Conservation (phyloP, 2,797 vertebrate genomes). For the Lophotriccus pileatus region DNA sequence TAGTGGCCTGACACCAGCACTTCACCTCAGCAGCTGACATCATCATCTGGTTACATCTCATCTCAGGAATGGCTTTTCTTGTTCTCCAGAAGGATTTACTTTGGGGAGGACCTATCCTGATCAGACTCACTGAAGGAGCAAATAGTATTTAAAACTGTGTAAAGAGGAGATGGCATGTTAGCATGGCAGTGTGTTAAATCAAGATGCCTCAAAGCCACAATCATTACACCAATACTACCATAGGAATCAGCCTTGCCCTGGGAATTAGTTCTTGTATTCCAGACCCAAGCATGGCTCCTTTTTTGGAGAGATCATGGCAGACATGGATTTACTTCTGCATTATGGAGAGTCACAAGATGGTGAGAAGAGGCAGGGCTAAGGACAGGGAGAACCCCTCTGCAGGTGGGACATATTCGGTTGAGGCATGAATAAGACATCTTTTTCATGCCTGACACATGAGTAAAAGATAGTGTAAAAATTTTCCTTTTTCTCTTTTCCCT, state of each 20-base stretch:
- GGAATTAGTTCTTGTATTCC: background rate
- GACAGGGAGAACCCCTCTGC: background rate
- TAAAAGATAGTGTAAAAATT: background rate
- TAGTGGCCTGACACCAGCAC: background rate
- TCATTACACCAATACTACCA: background rate
- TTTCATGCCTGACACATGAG: background rate
- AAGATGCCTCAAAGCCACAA: background rate
- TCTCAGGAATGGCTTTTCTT: background rate
- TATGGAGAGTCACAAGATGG: background rate
- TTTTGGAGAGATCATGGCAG: background rate
- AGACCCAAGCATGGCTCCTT: background rate
- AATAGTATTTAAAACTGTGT: background rate
- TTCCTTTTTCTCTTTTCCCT: background rate
- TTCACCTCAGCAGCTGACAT: background rate
- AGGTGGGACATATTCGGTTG: background rate
- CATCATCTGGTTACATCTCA: background rate
- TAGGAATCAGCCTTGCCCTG: background rate
- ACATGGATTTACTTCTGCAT: background rate
- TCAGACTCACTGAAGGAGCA: background rate
- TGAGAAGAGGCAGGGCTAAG: background rate
- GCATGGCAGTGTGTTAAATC: background rate
- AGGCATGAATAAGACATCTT: background rate
- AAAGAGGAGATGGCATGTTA: background rate
- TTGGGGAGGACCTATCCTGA: background rate
- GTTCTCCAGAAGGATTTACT: background rate